Evolutionary conservation across 2,113 vertebrate species (phyloP).

Genomic region (Eurystomus gularis): DNA sequence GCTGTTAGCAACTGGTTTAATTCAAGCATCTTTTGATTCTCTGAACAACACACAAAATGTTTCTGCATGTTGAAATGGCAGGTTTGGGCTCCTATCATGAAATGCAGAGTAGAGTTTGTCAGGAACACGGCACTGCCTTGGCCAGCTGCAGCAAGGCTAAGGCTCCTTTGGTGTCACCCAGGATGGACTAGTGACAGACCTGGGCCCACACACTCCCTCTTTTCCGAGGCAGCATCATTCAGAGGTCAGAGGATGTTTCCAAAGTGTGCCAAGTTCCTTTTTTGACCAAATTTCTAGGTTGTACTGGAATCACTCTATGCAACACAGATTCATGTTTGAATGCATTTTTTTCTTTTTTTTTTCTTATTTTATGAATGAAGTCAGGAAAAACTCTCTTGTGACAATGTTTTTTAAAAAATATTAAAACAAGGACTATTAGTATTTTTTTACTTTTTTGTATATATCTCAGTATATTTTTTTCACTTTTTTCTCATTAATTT

Average conservation of each 20-base stretch:
- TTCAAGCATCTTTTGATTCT: neutral
- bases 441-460: constrained; percentile 82
- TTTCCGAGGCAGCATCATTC: neutral
- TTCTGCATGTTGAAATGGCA: neutral
- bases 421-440: constrained; percentile 67
- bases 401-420: constrained; percentile 64
- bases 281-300: constrained; percentile 80
- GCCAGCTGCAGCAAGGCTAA: neutral
- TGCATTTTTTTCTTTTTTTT: constrained; percentile 68
- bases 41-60: neutral
- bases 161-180: neutral
- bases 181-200: neutral
- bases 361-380: constrained; percentile 66
- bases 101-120: neutral
- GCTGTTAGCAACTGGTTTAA: neutral
- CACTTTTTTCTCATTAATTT: constrained; percentile 62
- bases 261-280: constrained; percentile 82
- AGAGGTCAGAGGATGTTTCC: constrained; percentile 64
- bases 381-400: constrained; percentile 72
- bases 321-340: constrained; percentile 84
- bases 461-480: constrained; percentile 68
- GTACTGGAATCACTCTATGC: constrained; percentile 94
- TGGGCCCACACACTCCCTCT: neutral
- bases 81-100: neutral
- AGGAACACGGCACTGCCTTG: neutral